Evolutionary conservation across 2,797 vertebrate genomes (phyloP).

Genomic region (Pipistrellus kuhlii): DNA sequence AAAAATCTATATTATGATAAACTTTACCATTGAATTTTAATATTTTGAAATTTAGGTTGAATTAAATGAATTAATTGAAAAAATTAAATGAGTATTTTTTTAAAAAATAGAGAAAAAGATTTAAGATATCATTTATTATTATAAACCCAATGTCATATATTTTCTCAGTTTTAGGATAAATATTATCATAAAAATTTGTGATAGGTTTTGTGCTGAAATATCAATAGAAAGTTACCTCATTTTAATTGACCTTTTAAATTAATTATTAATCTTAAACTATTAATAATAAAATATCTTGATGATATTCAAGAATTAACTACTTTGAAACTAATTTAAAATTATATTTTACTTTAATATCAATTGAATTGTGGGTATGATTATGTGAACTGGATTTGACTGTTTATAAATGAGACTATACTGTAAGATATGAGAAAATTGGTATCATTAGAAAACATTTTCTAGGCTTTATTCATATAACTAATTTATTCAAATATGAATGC

Average conservation of each 20-base stretch:
- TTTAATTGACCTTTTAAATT: not conserved
- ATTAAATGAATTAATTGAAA: not conserved
- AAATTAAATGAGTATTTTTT: not conserved
- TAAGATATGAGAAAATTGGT: not conserved
- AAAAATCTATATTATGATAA: not conserved
- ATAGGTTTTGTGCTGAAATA: not conserved
- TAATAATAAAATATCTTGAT: not conserved
- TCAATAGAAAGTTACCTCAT: not conserved
- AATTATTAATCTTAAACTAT: not conserved
- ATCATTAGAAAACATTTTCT: not conserved
- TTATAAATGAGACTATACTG: not conserved
- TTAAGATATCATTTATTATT: not conserved
- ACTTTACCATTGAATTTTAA: not conserved
- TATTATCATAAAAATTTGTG: not conserved
- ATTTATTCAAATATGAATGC: not conserved
- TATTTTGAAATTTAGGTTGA: not conserved
- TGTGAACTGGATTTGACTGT: not conserved
- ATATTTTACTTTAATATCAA: not conserved
- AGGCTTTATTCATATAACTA: not conserved
- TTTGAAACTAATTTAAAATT: not conserved
- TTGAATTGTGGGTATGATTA: not conserved
- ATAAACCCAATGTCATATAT: not conserved
- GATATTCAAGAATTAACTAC: not conserved
- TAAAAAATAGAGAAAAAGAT: not conserved
- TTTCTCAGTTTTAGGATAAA: constrained; percentile 15